These are phyloP conservation scores for Dryobates pubescens DNA, from an alignment of 2,797 vertebrate genomes.

Conservation along the genomic window DNA sequence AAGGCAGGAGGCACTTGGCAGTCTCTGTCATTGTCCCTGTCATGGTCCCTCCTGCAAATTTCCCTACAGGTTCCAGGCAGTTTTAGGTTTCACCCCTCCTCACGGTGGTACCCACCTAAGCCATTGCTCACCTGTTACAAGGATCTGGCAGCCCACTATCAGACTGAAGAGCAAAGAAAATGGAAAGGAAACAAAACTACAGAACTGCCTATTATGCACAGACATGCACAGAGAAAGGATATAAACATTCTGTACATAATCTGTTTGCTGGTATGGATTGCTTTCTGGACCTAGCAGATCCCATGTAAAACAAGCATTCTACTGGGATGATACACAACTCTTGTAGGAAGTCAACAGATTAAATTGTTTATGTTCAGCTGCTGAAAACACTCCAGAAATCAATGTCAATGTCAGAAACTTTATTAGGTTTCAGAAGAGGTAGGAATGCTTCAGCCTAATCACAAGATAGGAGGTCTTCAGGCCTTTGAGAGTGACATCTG, in stretches of 20 bases:
- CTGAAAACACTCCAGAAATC: slow-evolving; percentile 43
- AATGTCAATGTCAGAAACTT: slow-evolving; percentile 41
- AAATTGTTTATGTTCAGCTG: slow-evolving; percentile 52
- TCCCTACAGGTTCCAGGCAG: not conserved
- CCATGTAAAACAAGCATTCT: slow-evolving; percentile 11
- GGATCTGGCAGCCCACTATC: not conserved
- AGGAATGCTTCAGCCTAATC: slow-evolving; percentile 46
- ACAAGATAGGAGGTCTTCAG: slow-evolving; percentile 46
- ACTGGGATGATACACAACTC: not conserved
- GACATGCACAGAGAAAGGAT: not conserved
- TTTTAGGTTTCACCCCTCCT: not conserved
- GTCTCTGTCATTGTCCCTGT: not conserved
- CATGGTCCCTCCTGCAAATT: not conserved
- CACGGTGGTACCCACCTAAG: not conserved
- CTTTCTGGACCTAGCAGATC: not conserved
- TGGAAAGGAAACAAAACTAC: not conserved
- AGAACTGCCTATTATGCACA: not conserved
- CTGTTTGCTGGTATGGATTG: not conserved
- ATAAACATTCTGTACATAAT: not conserved
- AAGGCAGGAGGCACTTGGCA: not conserved
- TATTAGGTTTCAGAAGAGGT: slow-evolving; percentile 54
- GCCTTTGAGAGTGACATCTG: slow-evolving; percentile 53
- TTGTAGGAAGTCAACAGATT: slow-evolving; percentile 33
- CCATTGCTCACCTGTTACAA: not conserved
- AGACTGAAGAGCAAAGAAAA: not conserved